Evolutionary conservation across 1,140 invertebrate species (phyloP), one percentile per base, ranked within the genome.

Genomic region (Helicorthomorpha holstii): DNA sequence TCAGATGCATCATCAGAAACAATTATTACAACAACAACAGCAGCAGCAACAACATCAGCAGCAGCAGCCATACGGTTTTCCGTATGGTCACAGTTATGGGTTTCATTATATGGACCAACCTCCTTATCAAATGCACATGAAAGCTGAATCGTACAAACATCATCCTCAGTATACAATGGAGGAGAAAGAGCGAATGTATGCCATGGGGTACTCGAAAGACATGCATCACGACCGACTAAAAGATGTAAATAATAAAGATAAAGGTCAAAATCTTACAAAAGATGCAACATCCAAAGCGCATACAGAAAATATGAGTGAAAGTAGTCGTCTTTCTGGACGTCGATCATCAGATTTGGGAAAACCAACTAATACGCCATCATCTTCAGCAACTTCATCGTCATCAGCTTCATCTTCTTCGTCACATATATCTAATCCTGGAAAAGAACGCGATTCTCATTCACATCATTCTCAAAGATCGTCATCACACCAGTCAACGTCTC

Each of bases 1-100:
- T 12, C 63, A 57, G 16, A 64, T 61, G 14, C 59, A 64, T 14
- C 65, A 70, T 21, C 25, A 22, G 56, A 48, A 55, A 3, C 54
- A 55, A 25, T 25, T 50, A 25, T 38, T 53, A 41, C 47, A 56
- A 25, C 54, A 55, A 16, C 54, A 55, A 29, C 54, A 57, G 22
- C 44, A 57, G 29, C 58, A 60, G 49, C 57, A 41, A 41, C 38
- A 58, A 22, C 57, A 58, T 25, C 57, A 58, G 14, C 56, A 57
- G 42, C 56, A 57, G 24, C 57, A 58, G n/a, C 53, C 49, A 44
- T 23, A 52, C 46, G n/a, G 7, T 34, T 7, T 34, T 34, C 7
- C 29, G 29, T 16, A 7, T 16, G 7, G 16, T 16, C 16, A 34
- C 29, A 34, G 29, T 34, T 34, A 34, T 16, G 47, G 56, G 25